Percentiles rank a stretch among this genome's conserved stretches.
phyloP scores from a whole-genome alignment of 1,140 invertebrate species.

The Eciton burchellii region DNA sequence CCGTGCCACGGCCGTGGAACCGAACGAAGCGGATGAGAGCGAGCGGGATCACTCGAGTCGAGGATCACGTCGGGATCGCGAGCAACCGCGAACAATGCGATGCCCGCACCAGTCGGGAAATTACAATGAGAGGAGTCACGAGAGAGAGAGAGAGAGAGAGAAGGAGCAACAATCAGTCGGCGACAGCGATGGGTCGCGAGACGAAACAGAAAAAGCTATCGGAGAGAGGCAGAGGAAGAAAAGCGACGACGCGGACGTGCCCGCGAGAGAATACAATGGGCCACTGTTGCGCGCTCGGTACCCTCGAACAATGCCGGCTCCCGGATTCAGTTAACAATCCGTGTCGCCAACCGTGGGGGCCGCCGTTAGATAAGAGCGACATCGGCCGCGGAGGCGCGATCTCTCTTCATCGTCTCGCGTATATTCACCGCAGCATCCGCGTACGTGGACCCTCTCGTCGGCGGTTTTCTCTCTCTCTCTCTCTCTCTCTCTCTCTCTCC shows the following conservation, averaged over 20 bases:
- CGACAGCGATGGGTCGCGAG: slow-evolving; percentile 49
- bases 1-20: too few relatives aligned
- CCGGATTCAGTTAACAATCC: slow-evolving; percentile 79
- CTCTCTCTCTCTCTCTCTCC: too few relatives aligned
- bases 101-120: slow-evolving; percentile 20
- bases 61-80: neutral
- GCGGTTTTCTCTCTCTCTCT: slow-evolving; percentile 7
- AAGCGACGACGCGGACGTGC: slow-evolving; percentile 59
- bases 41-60: neutral
- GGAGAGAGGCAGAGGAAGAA: slow-evolving; percentile 44
- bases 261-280: slow-evolving; percentile 74
- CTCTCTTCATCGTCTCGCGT: slow-evolving; percentile 29
- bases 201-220: slow-evolving; percentile 69
- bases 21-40: neutral
- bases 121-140: slow-evolving; percentile 18
- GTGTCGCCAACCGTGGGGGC: slow-evolving; percentile 71
- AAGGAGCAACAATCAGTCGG: slow-evolving; percentile 21
- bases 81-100: neutral
- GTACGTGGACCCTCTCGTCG: slow-evolving; percentile 49
- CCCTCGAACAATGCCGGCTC: slow-evolving; percentile 76
- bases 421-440: slow-evolving; percentile 33
- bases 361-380: slow-evolving; percentile 76
- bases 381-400: slow-evolving; percentile 52
- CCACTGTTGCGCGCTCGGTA: slow-evolving; percentile 72
- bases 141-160: slow-evolving; percentile 8